phyloP scores from a whole-genome alignment of 2,113 vertebrate species.

The Egretta garzetta region DNA sequence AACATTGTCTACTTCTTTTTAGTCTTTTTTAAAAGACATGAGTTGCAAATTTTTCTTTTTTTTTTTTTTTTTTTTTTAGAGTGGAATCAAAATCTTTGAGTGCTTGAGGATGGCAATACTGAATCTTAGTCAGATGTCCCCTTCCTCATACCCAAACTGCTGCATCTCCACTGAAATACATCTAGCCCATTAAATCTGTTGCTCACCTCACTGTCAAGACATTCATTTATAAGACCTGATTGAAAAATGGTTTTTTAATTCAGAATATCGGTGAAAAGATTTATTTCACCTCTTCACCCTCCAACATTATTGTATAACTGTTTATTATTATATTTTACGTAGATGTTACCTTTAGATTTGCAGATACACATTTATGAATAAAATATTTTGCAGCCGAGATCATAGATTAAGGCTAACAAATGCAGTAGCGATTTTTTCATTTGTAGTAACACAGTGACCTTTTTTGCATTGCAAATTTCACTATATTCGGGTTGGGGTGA shows the following conservation, averaged over 20 bases:
- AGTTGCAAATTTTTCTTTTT: neutral
- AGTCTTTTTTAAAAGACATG: neutral
- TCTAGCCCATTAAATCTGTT: neutral
- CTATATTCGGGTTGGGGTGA: constrained; percentile 10
- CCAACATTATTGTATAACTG: neutral
- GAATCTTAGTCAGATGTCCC: neutral
- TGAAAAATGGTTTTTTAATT: neutral
- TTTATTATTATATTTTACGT: constrained; percentile 22
- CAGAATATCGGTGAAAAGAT: neutral
- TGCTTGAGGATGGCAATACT: neutral
- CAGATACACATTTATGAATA: constrained; percentile 44
- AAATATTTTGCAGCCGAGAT: constrained; percentile 41
- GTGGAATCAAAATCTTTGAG: neutral
- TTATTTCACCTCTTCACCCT: constrained; percentile 25
- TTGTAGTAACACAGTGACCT: constrained; percentile 49
- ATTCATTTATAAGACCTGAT: neutral
- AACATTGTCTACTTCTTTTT: neutral
- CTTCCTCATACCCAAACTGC: neutral
- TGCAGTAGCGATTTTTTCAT: constrained; percentile 29
- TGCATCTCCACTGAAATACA: neutral
- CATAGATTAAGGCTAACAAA: constrained; percentile 46
- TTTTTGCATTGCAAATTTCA: constrained; percentile 54
- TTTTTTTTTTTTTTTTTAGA: neutral
- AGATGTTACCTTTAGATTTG: constrained; percentile 40
- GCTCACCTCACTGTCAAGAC: neutral